Conservation (phyloP, 2,113 vertebrate genomes). For the Dermatemys mawii region DNA sequence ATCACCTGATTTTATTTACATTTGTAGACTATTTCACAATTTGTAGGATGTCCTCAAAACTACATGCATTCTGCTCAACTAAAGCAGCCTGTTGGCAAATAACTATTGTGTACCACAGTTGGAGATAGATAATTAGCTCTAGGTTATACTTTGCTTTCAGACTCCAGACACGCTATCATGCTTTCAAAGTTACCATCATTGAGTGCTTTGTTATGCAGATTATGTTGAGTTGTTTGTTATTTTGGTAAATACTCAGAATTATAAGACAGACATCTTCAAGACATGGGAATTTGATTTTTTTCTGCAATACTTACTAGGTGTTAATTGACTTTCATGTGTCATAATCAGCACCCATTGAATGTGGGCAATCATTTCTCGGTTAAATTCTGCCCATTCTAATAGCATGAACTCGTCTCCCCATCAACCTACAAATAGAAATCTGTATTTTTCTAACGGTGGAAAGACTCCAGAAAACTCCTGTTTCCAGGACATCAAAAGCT, state of each 20-base stretch:
- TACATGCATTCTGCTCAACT: background rate
- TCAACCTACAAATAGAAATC: background rate
- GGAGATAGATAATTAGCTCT: background rate
- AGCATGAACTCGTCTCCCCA: background rate
- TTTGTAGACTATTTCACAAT: background rate
- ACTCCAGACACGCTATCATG: background rate
- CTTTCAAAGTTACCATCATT: background rate
- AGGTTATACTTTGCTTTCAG: background rate
- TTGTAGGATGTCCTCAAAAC: constrained; percentile 21
- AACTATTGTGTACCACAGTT: background rate
- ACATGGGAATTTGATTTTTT: background rate
- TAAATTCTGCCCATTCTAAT: background rate
- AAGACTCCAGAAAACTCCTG: background rate
- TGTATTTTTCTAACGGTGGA: background rate
- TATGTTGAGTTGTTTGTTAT: background rate
- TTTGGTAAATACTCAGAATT: background rate
- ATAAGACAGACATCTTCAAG: background rate
- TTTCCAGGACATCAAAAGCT: background rate
- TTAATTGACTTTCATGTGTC: background rate
- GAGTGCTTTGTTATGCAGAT: background rate
- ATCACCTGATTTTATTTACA: background rate
- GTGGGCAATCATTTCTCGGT: background rate
- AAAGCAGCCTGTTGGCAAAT: background rate
- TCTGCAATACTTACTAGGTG: background rate
- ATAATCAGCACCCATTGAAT: background rate